Evolutionary conservation across 2,113 vertebrate species (phyloP).

Genomic region (Nymphicus hollandicus): DNA sequence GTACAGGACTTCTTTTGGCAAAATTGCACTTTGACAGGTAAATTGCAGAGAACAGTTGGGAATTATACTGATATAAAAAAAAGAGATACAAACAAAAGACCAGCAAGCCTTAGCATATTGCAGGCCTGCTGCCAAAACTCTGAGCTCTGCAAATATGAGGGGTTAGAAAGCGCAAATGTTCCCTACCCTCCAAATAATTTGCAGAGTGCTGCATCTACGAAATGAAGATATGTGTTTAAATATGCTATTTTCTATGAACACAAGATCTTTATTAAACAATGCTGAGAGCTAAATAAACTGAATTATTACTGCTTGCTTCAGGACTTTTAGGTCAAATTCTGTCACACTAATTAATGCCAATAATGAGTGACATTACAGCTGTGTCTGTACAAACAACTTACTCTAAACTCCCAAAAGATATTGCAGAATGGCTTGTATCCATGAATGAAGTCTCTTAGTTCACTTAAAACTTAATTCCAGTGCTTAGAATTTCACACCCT

Average conservation of each 20-base stretch:
- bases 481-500: background rate
- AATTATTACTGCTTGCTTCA: background rate
- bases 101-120: background rate
- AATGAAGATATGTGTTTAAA: background rate
- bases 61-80: background rate
- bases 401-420: background rate
- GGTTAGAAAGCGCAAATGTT: background rate
- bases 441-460: background rate
- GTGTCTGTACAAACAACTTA: background rate
- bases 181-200: background rate
- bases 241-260: background rate
- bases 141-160: background rate
- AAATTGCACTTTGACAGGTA: background rate
- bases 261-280: background rate
- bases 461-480: background rate
- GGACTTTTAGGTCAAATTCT: background rate
- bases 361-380: background rate
- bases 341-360: background rate
- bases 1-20: background rate
- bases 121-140: background rate
- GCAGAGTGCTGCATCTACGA: background rate
- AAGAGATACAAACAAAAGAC: background rate
- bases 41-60: background rate
- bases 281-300: background rate
- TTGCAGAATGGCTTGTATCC: background rate